Base-by-base conservation (phyloP, 2,888 invertebrate genomes). In the Ormyrus labotus region DNA sequence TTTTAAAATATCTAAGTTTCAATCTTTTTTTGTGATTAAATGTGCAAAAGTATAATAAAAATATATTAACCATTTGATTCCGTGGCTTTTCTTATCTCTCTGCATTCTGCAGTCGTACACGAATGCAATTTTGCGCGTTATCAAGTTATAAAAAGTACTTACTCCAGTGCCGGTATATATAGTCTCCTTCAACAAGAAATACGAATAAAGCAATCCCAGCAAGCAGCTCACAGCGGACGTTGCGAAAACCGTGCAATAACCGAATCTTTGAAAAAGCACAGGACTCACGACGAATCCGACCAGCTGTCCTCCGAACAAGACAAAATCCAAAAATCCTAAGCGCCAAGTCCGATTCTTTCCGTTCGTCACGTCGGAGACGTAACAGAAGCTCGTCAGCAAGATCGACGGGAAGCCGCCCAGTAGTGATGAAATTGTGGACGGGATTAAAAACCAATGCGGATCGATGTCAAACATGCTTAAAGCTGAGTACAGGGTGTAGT, bases 371-470 rank as follows among this genome's bases (percentile, higher is more conserved):
- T 83, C 83, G 34, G 81, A 60, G 6, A 77, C 47, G 64, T 81
- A 83, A 50, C 76, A 82, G 19, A 80, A 81, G 11, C 78, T 71
- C 0, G 77, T 79, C 67, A 81, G 65, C 47, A 81, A 13, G 2
- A 83, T 74, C 6, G 82, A 53, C 3, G 77, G 82, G 58, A 81
- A 83, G 11, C 83, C 83, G 10, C 83, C 83, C 68, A 83, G 50
- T 0, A 83, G 1, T 0, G 82, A 65, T 9, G 79, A 60, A 5
- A 79, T 69, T 10, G 74, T 48, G 7, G 78, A 81, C 4, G 81
- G 53, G 19, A 82, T 1, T 0, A 83, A 53, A 45, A 78, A 69
- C 58, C 72, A 82, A 47, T 77, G 68, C 0, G 60, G 51, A 58
- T 81, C 75, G 8, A 81, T 0, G n/a, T 74, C 69, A 2, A 76